These are phyloP conservation scores for Caretta caretta DNA, from an alignment of 2,113 vertebrate genomes.

Conservation along the genomic window DNA sequence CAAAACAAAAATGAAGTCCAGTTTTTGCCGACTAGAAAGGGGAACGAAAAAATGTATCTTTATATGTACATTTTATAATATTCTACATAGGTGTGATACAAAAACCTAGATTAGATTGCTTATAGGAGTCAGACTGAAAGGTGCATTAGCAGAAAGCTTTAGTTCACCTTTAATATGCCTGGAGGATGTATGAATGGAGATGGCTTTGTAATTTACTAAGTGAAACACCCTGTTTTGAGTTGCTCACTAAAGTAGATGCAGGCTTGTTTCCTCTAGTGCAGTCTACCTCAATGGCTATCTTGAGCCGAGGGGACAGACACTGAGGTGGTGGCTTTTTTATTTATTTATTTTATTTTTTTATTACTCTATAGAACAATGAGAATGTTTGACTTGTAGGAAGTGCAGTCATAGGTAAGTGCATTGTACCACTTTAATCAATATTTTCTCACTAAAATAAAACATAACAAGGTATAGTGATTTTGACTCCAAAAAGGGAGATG, in stretches of 20 bases:
- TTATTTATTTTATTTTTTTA: too few relatives aligned
- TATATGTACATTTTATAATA: not conserved
- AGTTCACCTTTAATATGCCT: not conserved
- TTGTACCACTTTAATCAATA: not conserved
- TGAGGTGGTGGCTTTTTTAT: not conserved
- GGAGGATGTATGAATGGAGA: not conserved
- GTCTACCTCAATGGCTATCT: not conserved
- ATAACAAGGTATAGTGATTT: not conserved
- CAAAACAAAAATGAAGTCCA: not conserved
- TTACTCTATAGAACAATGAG: not conserved
- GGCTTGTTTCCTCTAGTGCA: not conserved
- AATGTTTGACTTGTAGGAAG: not conserved
- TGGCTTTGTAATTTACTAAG: not conserved
- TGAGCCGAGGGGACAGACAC: not conserved
- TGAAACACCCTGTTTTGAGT: not conserved
- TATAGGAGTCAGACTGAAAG: too few relatives aligned
- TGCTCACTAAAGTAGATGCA: not conserved
- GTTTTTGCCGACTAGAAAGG: too few relatives aligned
- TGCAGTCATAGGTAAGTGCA: not conserved
- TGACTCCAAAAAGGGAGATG: not conserved
- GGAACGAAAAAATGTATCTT: not conserved
- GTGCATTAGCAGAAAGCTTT: too few relatives aligned
- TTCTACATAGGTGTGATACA: not conserved
- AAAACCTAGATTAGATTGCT: too few relatives aligned
- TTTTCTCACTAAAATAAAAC: not conserved